Conservation (phyloP, 2,888 invertebrate species). For the Acanthosepion esculentum region DNA sequence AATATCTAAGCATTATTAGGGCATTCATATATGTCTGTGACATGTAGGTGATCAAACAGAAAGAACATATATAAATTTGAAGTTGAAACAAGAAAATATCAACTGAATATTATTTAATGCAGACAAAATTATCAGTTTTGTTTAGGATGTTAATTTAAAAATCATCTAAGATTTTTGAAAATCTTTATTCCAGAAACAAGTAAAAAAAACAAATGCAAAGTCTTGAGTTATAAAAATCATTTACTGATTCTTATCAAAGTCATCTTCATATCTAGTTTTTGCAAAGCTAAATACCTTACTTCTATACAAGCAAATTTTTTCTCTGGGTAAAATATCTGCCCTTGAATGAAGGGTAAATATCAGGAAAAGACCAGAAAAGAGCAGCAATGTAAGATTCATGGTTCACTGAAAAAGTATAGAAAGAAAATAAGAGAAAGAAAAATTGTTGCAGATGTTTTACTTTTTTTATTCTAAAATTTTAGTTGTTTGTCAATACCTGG, state of each 20-base stretch:
- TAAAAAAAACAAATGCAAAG: background rate
- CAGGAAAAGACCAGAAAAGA: background rate
- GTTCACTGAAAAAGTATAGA: background rate
- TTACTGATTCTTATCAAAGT: background rate
- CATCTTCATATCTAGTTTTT: background rate
- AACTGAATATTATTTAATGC: no score
- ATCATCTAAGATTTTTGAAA: background rate
- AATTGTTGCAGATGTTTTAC: background rate
- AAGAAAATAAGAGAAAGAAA: background rate
- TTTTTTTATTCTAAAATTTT: background rate
- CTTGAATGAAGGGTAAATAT: background rate
- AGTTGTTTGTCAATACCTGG: no score
- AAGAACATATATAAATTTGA: no score
- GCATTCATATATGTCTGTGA: no score
- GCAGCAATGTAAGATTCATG: conserved; percentile 13
- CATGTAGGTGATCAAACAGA: no score
- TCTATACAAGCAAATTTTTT: background rate
- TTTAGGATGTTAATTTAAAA: background rate
- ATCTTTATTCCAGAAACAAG: background rate
- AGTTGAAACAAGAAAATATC: no score
- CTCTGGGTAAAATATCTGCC: background rate
- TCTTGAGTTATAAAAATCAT: background rate
- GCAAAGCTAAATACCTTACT: background rate
- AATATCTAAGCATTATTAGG: no score
- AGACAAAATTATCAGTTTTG: no score